A percentile compares a stretch with the other conserved stretches of the same genome.
phyloP scores from a whole-genome alignment of 2,888 invertebrate species.

The Clepsis dumicolana region DNA sequence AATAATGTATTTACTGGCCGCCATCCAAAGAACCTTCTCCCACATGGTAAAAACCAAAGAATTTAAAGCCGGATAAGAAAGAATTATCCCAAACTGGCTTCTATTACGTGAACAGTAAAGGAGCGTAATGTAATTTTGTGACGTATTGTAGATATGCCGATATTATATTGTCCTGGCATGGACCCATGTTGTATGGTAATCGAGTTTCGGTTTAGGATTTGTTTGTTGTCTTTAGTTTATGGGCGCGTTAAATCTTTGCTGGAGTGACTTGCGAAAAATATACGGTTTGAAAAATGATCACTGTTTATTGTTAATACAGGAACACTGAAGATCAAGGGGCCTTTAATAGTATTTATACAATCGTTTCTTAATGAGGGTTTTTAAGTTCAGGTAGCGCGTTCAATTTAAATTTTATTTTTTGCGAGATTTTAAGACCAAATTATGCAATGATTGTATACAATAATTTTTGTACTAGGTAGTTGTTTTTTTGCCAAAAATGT shows the following conservation, averaged over 20 bases:
- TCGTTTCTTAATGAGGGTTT: too few species aligned
- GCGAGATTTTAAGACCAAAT: too few species aligned
- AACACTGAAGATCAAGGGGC: background rate
- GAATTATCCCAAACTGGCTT: constrained; percentile 6
- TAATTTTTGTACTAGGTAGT: too few species aligned
- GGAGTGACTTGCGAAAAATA: constrained; percentile 4
- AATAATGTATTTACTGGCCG: constrained; percentile 67
- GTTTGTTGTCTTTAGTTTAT: constrained; percentile 29
- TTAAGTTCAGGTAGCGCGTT: too few species aligned
- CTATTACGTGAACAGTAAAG: constrained; percentile 11
- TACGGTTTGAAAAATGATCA: background rate
- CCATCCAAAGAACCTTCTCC: constrained; percentile 56
- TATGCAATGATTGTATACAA: too few species aligned
- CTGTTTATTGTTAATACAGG: background rate
- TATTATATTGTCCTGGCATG: constrained; percentile 26
- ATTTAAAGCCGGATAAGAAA: background rate
- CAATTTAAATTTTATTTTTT: too few species aligned
- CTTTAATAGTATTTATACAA: too few species aligned
- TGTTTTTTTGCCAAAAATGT: too few species aligned
- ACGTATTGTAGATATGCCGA: background rate
- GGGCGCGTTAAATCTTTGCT: constrained; percentile 3
- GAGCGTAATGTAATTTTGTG: background rate
- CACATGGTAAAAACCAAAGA: constrained; percentile 21
- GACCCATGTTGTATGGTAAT: constrained; percentile 36
- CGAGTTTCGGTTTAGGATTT: constrained; percentile 25